These are phyloP conservation scores for Cataglyphis cursor DNA, from an alignment of 2,888 invertebrate genomes.

Conservation along the genomic window DNA sequence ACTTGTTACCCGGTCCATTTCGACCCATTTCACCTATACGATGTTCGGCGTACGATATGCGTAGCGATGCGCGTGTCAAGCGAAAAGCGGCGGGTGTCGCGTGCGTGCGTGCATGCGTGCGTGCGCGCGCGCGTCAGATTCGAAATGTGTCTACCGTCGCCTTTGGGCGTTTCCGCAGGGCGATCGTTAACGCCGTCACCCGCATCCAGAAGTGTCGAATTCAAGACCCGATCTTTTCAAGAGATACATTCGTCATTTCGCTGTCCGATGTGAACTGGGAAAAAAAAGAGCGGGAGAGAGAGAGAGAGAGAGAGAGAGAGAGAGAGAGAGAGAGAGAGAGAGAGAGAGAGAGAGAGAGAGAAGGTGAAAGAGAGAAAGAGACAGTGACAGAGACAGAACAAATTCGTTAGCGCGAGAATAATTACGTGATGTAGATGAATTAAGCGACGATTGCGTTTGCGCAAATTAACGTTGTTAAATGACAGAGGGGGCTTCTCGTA, in stretches of 20 bases:
- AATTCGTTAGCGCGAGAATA: slow-evolving; percentile 28
- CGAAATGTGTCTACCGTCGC: slow-evolving; percentile 43
- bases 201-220: slow-evolving; percentile 48
- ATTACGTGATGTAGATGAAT: slow-evolving; percentile 43
- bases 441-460: slow-evolving; percentile 51
- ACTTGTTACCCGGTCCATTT: slow-evolving; percentile 15
- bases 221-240: slow-evolving; percentile 46
- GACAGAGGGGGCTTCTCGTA: background rate
- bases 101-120: slow-evolving; percentile 21
- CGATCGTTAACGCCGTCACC: slow-evolving; percentile 61
- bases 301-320: background rate
- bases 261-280: slow-evolving; percentile 1
- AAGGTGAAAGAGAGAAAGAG: too few relatives aligned
- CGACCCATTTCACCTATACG: slow-evolving; percentile 3
- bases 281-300: too few relatives aligned
- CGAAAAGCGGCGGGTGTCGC: slow-evolving; percentile 9
- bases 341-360: background rate
- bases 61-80: slow-evolving; percentile 11
- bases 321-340: background rate
- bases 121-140: slow-evolving; percentile 35
- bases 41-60: slow-evolving; percentile 21
- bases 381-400: background rate
- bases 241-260: background rate
- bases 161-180: slow-evolving; percentile 63
- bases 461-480: slow-evolving; percentile 54